phyloP scores from a whole-genome alignment of 2,888 invertebrate species.

The Amphipoea lucens region DNA sequence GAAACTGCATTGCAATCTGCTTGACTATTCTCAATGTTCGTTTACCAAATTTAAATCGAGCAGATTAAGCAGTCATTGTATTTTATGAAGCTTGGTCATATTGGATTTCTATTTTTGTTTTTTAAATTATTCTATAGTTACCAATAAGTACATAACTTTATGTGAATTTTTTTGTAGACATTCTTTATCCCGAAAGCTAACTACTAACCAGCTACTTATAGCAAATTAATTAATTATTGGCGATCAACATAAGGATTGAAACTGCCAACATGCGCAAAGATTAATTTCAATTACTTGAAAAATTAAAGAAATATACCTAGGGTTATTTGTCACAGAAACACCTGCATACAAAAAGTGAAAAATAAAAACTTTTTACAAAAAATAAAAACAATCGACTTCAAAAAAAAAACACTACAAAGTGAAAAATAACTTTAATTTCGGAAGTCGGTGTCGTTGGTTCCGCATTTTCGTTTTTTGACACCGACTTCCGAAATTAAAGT shows the following conservation, averaged over 20 bases:
- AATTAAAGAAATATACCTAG: background rate
- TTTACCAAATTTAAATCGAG: background rate
- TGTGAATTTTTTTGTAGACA: background rate
- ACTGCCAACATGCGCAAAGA: background rate
- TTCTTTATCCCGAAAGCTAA: background rate
- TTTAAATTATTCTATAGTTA: too few relatives aligned
- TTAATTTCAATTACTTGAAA: background rate
- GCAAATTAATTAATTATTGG: background rate
- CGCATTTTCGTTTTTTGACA: too few relatives aligned
- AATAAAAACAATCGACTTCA: too few relatives aligned
- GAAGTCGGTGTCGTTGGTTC: too few relatives aligned
- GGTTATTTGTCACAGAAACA: background rate
- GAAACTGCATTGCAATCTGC: too few relatives aligned
- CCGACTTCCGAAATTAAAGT: too few relatives aligned
- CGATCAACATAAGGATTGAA: background rate
- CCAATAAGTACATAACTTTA: too few relatives aligned
- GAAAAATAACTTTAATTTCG: too few relatives aligned
- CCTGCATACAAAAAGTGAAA: too few relatives aligned
- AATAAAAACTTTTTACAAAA: too few relatives aligned
- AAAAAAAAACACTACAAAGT: too few relatives aligned
- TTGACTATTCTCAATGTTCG: background rate
- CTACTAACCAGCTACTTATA: background rate
- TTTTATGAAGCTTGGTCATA: background rate
- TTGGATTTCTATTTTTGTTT: too few relatives aligned
- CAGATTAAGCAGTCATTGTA: background rate